Evolutionary conservation across 1,140 invertebrate genomes (phyloP), one percentile per base, ranked within the genome.

Genomic region (Bradysia coprophila): DNA sequence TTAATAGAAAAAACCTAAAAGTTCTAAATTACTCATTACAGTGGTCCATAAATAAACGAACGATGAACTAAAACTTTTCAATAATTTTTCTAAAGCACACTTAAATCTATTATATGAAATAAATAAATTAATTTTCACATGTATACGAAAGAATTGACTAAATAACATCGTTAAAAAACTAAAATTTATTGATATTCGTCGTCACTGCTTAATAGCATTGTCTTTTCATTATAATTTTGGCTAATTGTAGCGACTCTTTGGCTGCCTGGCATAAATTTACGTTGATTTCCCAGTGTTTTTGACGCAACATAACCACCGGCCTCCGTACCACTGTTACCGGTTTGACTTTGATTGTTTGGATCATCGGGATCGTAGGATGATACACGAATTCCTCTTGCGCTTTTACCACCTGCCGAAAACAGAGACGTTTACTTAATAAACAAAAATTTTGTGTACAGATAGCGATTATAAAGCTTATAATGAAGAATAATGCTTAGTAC

Each of bases 141-240:
- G n/a, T n/a, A n/a, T n/a, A n/a, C n/a, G n/a, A n/a, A n/a, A n/a
- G n/a, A n/a, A n/a, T n/a, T n/a, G n/a, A n/a, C n/a, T n/a, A n/a
- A n/a, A n/a, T n/a, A n/a, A n/a, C n/a, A n/a, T n/a, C n/a, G n/a
- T n/a, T n/a, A n/a, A n/a, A n/a, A n/a, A n/a, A n/a, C n/a, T n/a
- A n/a, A n/a, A n/a, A n/a, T n/a, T n/a, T 72, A 93, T 71, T 90
- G 87, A 66, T 93, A 93, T 65, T 96, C 92, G 63, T 96, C 92
- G 61, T 96, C 92, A 43, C 90, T 94, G 65, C 87, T 93, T 43
- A 96, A 72, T 41, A 96, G 69, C 68, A 92, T 91, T 18, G 90
- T 91, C 66, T 96, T 95, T 66, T 96, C 92, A 63, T 87, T 92
- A 66, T 92, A 91, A 57, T 83, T 82, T 53, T 76, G 74, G 16